Conservation (phyloP, 1,140 invertebrate species). For the Pygmarrhopalites habei region DNA sequence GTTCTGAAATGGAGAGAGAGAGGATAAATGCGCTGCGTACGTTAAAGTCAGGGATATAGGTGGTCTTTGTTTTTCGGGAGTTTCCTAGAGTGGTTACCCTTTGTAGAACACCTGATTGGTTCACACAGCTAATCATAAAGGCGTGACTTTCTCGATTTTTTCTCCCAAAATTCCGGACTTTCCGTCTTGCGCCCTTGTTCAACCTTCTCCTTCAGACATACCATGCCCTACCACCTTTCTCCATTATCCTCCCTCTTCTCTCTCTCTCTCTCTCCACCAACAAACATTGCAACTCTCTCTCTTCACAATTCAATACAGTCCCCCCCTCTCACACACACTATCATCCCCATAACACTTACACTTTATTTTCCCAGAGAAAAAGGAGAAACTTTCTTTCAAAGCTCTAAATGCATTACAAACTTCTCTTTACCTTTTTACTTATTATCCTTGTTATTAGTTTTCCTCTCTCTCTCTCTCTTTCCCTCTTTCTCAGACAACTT, state of each 20-base stretch:
- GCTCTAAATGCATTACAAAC: slow-evolving; percentile 8
- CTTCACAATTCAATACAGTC: no score
- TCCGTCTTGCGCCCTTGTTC: slow-evolving; percentile 16
- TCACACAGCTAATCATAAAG: slow-evolving; percentile 40
- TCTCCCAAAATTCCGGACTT: slow-evolving; percentile 27
- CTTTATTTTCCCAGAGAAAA: background rate
- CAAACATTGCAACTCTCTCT: slow-evolving; percentile 6
- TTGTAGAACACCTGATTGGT: slow-evolving; percentile 39
- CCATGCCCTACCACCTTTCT: slow-evolving; percentile 12
- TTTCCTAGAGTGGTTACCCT: slow-evolving; percentile 31
- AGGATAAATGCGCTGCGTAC: slow-evolving; percentile 26
- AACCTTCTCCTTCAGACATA: slow-evolving; percentile 2
- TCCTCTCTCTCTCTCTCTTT: no score
- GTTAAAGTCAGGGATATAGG: slow-evolving; percentile 27
- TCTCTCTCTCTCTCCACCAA: slow-evolving; percentile 4
- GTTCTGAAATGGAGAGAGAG: background rate
- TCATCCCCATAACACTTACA: background rate
- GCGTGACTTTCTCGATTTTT: slow-evolving; percentile 36
- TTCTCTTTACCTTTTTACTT: slow-evolving; percentile 11
- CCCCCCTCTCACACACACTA: background rate
- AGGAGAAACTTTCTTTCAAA: background rate
- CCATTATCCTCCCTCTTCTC: background rate
- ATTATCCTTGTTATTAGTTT: slow-evolving; percentile 1
- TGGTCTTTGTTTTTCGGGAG: slow-evolving; percentile 39
- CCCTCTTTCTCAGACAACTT: no score